Evolutionary conservation across 2,797 vertebrate species (phyloP), one percentile per base, ranked within the genome.

Genomic region (Phrynocephalus guinanensis): DNA sequence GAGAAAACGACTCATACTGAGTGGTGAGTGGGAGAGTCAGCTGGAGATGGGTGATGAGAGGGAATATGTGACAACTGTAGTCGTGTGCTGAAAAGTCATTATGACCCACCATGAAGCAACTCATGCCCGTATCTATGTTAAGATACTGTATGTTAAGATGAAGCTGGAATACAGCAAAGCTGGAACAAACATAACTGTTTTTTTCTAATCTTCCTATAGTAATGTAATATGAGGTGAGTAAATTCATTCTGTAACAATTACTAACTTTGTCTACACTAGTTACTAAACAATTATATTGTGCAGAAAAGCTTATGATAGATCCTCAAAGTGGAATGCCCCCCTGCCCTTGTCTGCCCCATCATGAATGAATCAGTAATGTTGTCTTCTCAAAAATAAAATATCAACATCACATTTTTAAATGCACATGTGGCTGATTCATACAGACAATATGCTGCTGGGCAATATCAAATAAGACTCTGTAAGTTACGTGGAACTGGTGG

Each of bases 401-500:
- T 63, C 18, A 18, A 63, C 18, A 63, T 63, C 60, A 20, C 18
- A 3, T 63, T 18, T 18, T 63, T 15, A 63, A 63, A 63, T 63
- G 60, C 3, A 5, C 9, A 56, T 56, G 52, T 63, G 5, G 60
- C 60, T 63, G 60, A 63, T 63, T 63, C 60, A 63, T 63, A 63
- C 18, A 63, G 60, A 63, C 18, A 5, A 63, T 63, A 63, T 22
- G 18, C 20, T 63, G 60, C 83, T 33, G 56, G 89, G 44, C 84
- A 71, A 26, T 67, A 89, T 94, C n/a, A 85, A 89, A 90, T 44
- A 88, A 83, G 30, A 87, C 52, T 70, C 26, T 1, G 63, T 80
- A 88, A 93, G 56, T 93, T 92, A 89, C 88, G 72, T 8, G 75
- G 87, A 92, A 88, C 75, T 88, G 79, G 56, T 90, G 94, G 73